Conservation (phyloP, 1,140 invertebrate genomes). For the Hycleus cichorii region DNA sequence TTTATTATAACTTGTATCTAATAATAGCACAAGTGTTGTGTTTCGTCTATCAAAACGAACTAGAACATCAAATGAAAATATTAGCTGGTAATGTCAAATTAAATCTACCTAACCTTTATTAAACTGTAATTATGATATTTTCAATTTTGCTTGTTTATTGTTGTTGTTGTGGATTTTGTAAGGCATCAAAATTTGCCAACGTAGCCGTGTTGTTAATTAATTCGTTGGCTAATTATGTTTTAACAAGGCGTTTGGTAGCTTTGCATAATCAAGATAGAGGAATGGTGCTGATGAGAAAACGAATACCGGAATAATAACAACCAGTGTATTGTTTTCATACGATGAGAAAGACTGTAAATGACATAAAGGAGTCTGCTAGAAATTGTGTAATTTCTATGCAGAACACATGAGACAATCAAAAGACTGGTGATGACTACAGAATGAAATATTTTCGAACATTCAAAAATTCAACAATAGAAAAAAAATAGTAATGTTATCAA, state of each 20-base stretch:
- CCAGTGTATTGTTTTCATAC: slow-evolving; percentile 1
- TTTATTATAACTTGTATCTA: slow-evolving; percentile 21
- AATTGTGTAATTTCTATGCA: slow-evolving; percentile 21
- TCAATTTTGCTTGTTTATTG: neutral
- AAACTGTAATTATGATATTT: neutral
- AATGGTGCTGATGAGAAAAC: slow-evolving; percentile 11
- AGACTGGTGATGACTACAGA: slow-evolving; percentile 8
- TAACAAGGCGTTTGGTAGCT: slow-evolving; percentile 11
- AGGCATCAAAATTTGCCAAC: slow-evolving; percentile 1
- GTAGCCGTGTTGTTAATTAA: slow-evolving; percentile 7
- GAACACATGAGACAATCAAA: slow-evolving; percentile 31
- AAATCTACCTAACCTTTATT: neutral
- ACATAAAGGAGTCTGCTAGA: neutral
- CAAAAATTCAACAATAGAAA: neutral
- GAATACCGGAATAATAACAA: neutral
- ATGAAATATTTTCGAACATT: too few relatives aligned
- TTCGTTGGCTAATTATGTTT: slow-evolving; percentile 11
- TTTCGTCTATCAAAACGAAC: neutral
- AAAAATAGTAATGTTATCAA: slow-evolving; percentile 12
- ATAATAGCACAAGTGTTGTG: slow-evolving; percentile 13
- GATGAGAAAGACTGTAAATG: neutral
- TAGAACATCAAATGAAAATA: neutral
- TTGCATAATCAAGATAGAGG: slow-evolving; percentile 7
- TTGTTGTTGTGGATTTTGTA: neutral
- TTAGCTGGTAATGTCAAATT: too few relatives aligned